Conservation (phyloP, 2,888 invertebrate genomes). For the Autographa gamma region DNA sequence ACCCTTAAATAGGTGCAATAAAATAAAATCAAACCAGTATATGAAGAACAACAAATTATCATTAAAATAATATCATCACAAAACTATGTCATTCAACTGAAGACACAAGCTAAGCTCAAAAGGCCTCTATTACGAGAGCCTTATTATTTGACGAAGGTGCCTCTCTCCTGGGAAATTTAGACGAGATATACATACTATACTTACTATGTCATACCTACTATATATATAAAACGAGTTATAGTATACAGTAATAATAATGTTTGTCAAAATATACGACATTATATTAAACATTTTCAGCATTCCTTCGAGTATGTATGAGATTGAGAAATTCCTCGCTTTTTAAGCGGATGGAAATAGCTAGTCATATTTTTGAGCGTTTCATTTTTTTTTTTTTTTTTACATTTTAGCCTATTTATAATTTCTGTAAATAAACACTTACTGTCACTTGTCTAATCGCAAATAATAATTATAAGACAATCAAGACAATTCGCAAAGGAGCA, state of each 20-base stretch:
- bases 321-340: slow-evolving; percentile 27
- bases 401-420: no score
- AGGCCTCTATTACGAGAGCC: not conserved
- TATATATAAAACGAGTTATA: not conserved
- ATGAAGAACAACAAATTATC: not conserved
- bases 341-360: slow-evolving; percentile 16
- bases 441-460: no score
- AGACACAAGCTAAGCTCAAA: not conserved
- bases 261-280: slow-evolving; percentile 36
- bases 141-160: slow-evolving; percentile 4
- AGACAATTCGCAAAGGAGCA: no score
- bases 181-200: slow-evolving; percentile 2
- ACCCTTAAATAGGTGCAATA: no score
- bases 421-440: no score
- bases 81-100: not conserved
- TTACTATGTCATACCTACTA: not conserved
- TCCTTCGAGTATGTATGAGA: slow-evolving; percentile 25
- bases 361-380: slow-evolving; percentile 13
- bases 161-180: not conserved
- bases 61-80: not conserved
- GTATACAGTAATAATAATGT: slow-evolving; percentile 39
- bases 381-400: not conserved
- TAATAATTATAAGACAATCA: no score
- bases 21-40: not conserved
- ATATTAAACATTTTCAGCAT: slow-evolving; percentile 43